Base-by-base conservation (phyloP, 2,797 vertebrate genomes). In the Cephalopachus bancanus region DNA sequence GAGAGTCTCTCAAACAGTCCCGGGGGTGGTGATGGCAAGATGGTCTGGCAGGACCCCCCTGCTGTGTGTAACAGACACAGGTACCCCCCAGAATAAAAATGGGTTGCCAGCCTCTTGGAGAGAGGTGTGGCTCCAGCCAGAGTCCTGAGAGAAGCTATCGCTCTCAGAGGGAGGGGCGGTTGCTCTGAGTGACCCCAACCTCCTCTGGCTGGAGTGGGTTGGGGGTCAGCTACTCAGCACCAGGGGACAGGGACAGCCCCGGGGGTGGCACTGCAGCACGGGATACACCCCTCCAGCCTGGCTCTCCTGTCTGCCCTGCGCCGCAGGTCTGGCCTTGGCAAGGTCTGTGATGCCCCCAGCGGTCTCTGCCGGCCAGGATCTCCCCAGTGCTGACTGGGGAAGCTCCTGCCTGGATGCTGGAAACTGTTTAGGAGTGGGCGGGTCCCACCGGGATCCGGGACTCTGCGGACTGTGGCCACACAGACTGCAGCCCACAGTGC, bases 211-310 rank as follows among this genome's bases (percentile, higher is more conserved):
- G 30, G 37, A 24, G 59, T 7, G 28, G 8, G 7, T 65, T 37
- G 9, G 3, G 17, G 28, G 57, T 28, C 26, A 4, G 30, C 51
- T 24, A 4, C 67, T 30, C 22, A 9, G 14, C 78, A 24, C 51
- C 26, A 7, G 53, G 79, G n/a, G 37, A 30, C 1, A 0, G 49
- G n/a, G 44, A 33, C 30, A 64, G 30, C 0, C 49, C 74, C 16
- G 2, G n/a, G 51, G 19, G 11, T 53, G 17, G 0, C 0, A 53
- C 0, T 0, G 51, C 60, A n/a, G n/a, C 4, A 37, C 14, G 7
- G 51, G 22, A 78, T 15, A 59, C 7, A 44, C 37, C 51, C 4
- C 57, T 74, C 20, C 0, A 0, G 16, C 55, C 49, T 49, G 53
- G n/a, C n/a, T n/a, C 8, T 83, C 30, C 30, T 0, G 3, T 44